Evolutionary conservation across 2,113 vertebrate genomes (phyloP), one percentile per base, ranked within the genome.

Genomic region (Hymenochirus boettgeri): DNA sequence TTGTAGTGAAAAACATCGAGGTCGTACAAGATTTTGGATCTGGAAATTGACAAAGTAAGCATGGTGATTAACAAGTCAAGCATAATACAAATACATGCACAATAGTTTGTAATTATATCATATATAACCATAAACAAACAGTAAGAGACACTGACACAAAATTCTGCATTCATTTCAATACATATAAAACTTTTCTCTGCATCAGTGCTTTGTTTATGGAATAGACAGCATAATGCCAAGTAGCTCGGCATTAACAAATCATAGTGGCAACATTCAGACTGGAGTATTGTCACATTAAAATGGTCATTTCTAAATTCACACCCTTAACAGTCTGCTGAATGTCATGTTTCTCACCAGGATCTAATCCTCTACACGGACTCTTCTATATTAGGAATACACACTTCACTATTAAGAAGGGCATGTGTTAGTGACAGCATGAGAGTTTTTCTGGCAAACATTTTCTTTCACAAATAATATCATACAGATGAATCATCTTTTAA

Each of bases 401-500:
- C 65, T 69, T 69, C 47, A 69, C 65, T 60, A 53, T 50, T 69
- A 69, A 69, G 65, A 60, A 60, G 65, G 58, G 57, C 65, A 69
- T 69, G 65, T 69, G 65, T 69, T 69, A 60, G 65, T 69, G 65
- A 69, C 65, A 69, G 57, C 65, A 60, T 69, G 65, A 69, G 56
- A 45, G 25, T 69, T 69, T 69, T 35, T n/a, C 60, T 69, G 65
- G 57, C 65, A 69, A 69, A 53, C 65, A 69, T 60, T 69, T 60
- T 69, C 65, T 60, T 60, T 69, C 65, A 60, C 47, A 69, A 69
- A 69, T 69, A 69, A 69, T 69, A 69, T 69, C 65, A 69, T 69
- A 69, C 56, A 29, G 65, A 69, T 69, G 65, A 69, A 60, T 69
- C 65, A 69, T 69, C 56, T 53, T 69, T 69, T 60, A 69, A 59